phyloP scores from a whole-genome alignment of 2,888 invertebrate genomes.

The Netelia virgata region DNA sequence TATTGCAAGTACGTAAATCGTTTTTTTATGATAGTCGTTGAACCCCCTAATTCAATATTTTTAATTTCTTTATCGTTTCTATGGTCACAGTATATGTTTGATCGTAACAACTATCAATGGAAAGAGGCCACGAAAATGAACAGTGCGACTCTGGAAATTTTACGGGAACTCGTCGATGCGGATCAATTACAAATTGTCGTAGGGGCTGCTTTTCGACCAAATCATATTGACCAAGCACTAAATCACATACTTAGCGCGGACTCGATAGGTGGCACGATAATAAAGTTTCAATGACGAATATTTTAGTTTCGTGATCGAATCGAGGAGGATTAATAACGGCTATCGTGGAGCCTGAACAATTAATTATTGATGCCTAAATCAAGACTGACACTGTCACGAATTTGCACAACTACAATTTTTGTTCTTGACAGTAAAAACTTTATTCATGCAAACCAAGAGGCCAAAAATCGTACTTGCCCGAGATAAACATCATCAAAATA shows the following conservation, averaged over 20 bases:
- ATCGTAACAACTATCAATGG: conserved; percentile 79
- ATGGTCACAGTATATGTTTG: conserved; percentile 81
- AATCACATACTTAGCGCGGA: conserved; percentile 84
- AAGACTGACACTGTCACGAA: conserved; percentile 75
- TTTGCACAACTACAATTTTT: conserved; percentile 46
- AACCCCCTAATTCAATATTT: background rate
- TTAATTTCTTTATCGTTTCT: background rate
- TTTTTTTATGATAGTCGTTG: background rate
- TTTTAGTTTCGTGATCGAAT: background rate
- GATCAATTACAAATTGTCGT: conserved; percentile 87
- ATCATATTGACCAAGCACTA: conserved; percentile 85
- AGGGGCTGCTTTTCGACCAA: conserved; percentile 86
- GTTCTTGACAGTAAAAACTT: background rate
- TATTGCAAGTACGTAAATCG: conserved; percentile 83
- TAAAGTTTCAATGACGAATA: conserved; percentile 84
- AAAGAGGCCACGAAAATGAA: conserved; percentile 82
- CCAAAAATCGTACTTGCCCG: background rate
- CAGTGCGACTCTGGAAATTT: conserved; percentile 79
- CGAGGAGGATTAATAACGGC: conserved; percentile 3
- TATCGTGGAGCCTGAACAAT: conserved; percentile 26
- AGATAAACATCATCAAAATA: background rate
- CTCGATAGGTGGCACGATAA: conserved; percentile 85
- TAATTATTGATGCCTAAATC: conserved; percentile 69
- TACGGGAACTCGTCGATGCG: conserved; percentile 86
- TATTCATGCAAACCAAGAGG: background rate